A percentile compares a stretch with the other conserved stretches of the same genome.
Conservation (phyloP, 1,140 invertebrate genomes). For the Tetragnatha versicolor region DNA sequence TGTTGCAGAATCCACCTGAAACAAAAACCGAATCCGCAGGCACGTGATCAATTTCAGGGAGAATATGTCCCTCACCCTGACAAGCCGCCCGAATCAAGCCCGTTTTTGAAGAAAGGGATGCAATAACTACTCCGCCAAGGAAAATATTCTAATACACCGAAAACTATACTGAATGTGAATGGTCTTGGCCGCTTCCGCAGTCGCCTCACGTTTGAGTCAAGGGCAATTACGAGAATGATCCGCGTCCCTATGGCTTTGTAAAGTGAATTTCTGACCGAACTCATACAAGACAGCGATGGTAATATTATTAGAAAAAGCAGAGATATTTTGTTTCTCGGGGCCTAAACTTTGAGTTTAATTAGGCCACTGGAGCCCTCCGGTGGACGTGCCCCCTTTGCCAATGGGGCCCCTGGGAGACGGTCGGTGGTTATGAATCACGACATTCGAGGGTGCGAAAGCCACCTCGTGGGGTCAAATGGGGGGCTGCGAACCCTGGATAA, state of each 20-base stretch:
- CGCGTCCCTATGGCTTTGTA: slow-evolving; percentile 19
- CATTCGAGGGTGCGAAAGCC: too few relatives aligned
- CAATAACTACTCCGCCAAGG: slow-evolving; percentile 11
- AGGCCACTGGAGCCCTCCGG: not conserved
- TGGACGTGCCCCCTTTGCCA: slow-evolving; percentile 31
- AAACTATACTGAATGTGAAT: not conserved
- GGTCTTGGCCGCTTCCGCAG: not conserved
- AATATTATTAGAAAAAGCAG: slow-evolving; percentile 24
- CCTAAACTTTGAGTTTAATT: slow-evolving; percentile 21
- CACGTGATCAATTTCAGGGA: too few relatives aligned
- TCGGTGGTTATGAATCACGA: slow-evolving; percentile 31
- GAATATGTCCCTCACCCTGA: too few relatives aligned
- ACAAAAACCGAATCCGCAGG: too few relatives aligned
- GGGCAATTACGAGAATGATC: slow-evolving; percentile 14
- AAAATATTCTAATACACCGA: slow-evolving; percentile 18
- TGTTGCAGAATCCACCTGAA: too few relatives aligned
- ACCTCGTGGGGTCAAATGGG: too few relatives aligned
- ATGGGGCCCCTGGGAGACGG: slow-evolving; percentile 16
- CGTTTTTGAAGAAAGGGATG: too few relatives aligned
- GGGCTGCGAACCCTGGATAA: too few relatives aligned
- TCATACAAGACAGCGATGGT: slow-evolving; percentile 3
- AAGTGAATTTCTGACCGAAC: not conserved
- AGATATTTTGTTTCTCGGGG: slow-evolving; percentile 14
- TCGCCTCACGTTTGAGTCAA: slow-evolving; percentile 17
- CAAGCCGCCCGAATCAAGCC: too few relatives aligned